Base-by-base conservation (phyloP, 2,888 invertebrate genomes). In the Parapristionchus giblindavisi region DNA sequence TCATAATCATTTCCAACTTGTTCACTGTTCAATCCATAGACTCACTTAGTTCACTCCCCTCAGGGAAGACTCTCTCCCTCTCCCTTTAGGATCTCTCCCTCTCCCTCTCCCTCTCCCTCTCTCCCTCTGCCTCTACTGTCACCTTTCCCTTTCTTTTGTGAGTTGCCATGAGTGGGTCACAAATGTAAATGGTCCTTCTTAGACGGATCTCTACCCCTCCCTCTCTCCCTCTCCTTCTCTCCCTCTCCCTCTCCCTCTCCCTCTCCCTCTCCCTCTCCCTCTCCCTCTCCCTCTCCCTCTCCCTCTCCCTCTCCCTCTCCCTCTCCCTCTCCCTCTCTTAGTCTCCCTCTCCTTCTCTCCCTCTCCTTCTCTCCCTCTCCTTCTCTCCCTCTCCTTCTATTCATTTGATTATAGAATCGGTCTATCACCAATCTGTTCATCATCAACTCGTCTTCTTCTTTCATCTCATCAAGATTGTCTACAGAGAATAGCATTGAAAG, bases 391-490 rank as follows among this genome's bases (percentile, higher is more conserved):
- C 68, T 52, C n/a, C 34, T 43, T n/a, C 11, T n/a, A 48, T 48
- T 11, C 27, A 40, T 36, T 24, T 56, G 43, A 14, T 56, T 82
- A 40, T 61, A 81, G 86, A 76, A 85, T 86, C 58, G 86, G 86
- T 2, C 80, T 86, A 24, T 79, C 84, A 3, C 86, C 86, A 17
- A 83, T 87, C 61, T 87, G 87, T 71, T 78, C 81, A 6, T 73
- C 80, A 29, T 79, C 80, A 21, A 78, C 83, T 5, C 78, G 84
- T 8, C 77, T 80, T 36, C 78, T 85, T 60, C 77, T 85, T 21
- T 79, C 82, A n/a, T 79, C 79, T 40, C 84, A 83, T 75, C 76
- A 80, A 56, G 77, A 80, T 14, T 86, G 86, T 75, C 79, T 86
- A 52, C 74, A 76, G 29, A 77, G 70, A 11, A 72, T 86, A 17